A percentile compares a stretch with the other conserved stretches of the same genome.
These are phyloP conservation scores for Hippocampus comes DNA, from an alignment of 2,113 vertebrate genomes.

Conservation along the genomic window DNA sequence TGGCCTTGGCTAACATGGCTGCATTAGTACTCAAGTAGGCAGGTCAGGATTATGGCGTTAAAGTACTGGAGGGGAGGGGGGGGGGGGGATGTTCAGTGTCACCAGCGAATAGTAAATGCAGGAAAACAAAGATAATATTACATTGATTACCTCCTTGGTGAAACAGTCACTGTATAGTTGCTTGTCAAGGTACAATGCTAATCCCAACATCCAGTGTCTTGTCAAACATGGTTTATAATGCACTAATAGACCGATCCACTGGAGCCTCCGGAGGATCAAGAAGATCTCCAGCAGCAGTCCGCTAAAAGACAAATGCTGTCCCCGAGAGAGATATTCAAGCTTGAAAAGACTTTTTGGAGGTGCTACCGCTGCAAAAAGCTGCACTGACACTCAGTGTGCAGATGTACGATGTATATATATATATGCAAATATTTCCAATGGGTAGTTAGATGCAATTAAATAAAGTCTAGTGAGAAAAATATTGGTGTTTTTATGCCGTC, in stretches of 20 bases:
- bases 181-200: constrained; percentile 5
- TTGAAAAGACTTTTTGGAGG: constrained; percentile 20
- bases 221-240: constrained; percentile 9
- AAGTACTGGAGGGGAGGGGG: neutral
- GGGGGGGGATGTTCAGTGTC: neutral
- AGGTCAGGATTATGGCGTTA: neutral
- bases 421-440: neutral
- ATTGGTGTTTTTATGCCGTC: no score
- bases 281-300: constrained; percentile 29
- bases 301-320: constrained; percentile 23
- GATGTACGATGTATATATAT: neutral
- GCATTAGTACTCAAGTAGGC: neutral
- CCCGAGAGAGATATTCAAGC: constrained; percentile 27
- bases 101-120: neutral
- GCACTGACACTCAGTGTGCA: neutral
- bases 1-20: neutral
- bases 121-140: neutral
- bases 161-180: neutral
- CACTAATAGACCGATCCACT: neutral
- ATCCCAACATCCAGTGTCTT: constrained; percentile 13
- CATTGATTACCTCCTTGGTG: neutral
- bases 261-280: constrained; percentile 17
- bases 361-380: constrained; percentile 6
- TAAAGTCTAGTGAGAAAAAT: neutral
- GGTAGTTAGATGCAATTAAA: neutral